Evolutionary conservation across 1,140 invertebrate species (phyloP), one percentile per base, ranked within the genome.

Genomic region (Phymastichus coffea): DNA sequence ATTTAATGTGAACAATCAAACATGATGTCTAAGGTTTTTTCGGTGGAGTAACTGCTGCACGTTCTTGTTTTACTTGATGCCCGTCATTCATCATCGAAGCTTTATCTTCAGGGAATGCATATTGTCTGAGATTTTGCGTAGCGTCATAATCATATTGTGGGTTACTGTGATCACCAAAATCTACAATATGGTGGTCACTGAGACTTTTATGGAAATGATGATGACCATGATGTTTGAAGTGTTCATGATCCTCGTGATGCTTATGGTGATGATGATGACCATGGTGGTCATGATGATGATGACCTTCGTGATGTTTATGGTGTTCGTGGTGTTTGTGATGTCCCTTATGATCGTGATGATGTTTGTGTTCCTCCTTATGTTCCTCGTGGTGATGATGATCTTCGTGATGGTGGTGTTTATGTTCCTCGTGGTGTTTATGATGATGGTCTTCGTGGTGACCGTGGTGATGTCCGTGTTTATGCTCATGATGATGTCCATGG

Each of bases 401-500:
- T 41, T 53, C 4, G 17, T 53, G 40, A 28, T 53, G 51, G 41
- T 53, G 37, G 28, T 54, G 44, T 2, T 53, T 46, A 38, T 59
- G 57, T 12, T 38, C 28, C 10, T 37, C 19, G 15, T 25, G 41
- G 46, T 59, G 57, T n/a, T 26, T 7, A 10, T 58, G 47, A 17
- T 59, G 51, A 38, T 59, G 49, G 14, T 38, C 43, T 19, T 59
- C 25, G 2, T 59, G 15, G 44, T 59, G 48, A 7, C 28, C 30
- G 7, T 59, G 40, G 2, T 59, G 17, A 52, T 59, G 48, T 8
- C 28, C 30, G 7, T 53, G 19, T 19, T 59, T 52, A 38, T 59
- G 57, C 1, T 59, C 20, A 22, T 58, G 56, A 43, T 58, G 37
- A 35, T 58, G 57, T 28, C 52, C 20, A 46, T 59, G 48, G 14